Conservation (phyloP, 2,888 invertebrate species). For the Ennomos fuscantarius region DNA sequence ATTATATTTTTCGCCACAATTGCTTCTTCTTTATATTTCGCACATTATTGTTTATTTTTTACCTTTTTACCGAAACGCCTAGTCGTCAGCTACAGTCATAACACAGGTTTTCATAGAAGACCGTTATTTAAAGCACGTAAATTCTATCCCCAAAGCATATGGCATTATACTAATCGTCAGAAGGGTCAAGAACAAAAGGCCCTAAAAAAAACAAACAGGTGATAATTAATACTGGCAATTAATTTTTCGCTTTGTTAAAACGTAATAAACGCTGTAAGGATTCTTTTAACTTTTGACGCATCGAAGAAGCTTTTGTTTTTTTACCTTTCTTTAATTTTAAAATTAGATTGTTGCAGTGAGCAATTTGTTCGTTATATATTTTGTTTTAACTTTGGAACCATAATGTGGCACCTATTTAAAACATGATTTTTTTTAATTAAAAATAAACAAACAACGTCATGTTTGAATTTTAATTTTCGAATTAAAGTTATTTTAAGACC, state of each 20-base stretch:
- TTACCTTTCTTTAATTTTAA: slow-evolving; percentile 52
- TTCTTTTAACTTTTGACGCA: slow-evolving; percentile 45
- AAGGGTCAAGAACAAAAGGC: slow-evolving; percentile 34
- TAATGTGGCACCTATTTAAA: slow-evolving; percentile 6
- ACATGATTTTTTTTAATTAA: not conserved
- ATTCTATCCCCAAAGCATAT: slow-evolving; percentile 54
- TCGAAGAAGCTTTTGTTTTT: slow-evolving; percentile 48
- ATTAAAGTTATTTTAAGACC: too few relatives aligned
- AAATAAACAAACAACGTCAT: too few relatives aligned
- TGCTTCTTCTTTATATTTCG: too few relatives aligned
- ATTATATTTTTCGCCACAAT: too few relatives aligned
- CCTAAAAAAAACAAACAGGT: slow-evolving; percentile 66
- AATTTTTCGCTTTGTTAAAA: slow-evolving; percentile 68
- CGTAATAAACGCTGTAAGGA: slow-evolving; percentile 31
- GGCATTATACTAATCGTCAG: slow-evolving; percentile 51
- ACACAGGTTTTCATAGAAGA: too few relatives aligned
- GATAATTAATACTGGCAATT: slow-evolving; percentile 81
- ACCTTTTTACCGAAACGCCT: too few relatives aligned
- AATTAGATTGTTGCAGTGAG: slow-evolving; percentile 42
- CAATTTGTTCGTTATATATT: slow-evolving; percentile 42
- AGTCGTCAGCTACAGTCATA: too few relatives aligned
- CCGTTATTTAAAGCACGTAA: not conserved
- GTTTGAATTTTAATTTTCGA: too few relatives aligned
- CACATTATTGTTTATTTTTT: too few relatives aligned
- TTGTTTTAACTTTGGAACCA: slow-evolving; percentile 42